Conservation (phyloP, 2,888 invertebrate genomes). For the Automeris io region DNA sequence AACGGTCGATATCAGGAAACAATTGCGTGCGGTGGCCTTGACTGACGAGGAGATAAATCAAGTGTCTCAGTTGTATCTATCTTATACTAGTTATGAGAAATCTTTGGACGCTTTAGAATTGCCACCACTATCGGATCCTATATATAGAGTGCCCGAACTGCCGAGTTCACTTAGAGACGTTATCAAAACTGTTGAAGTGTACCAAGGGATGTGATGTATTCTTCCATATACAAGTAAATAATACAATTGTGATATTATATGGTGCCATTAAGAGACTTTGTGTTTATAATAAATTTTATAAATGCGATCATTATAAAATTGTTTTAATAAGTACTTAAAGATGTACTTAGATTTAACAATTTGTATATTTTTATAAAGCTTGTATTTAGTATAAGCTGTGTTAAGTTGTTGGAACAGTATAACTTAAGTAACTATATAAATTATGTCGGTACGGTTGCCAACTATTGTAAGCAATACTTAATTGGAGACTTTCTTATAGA, state of each 20-base stretch:
- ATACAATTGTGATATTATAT: slow-evolving; percentile 33
- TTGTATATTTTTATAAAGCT: not conserved
- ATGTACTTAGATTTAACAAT: too few species aligned
- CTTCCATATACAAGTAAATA: slow-evolving; percentile 16
- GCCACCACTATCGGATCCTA: slow-evolving; percentile 61
- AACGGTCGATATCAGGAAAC: slow-evolving; percentile 49
- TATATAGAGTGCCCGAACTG: slow-evolving; percentile 55
- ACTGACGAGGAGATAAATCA: slow-evolving; percentile 54
- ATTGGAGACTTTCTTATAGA: too few species aligned
- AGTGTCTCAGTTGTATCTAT: slow-evolving; percentile 53
- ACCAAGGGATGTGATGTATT: slow-evolving; percentile 34
- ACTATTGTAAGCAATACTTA: too few species aligned
- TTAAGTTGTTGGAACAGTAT: not conserved
- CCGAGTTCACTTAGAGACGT: slow-evolving; percentile 46
- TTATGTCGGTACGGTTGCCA: too few species aligned
- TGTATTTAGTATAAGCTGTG: not conserved
- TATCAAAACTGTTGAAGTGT: slow-evolving; percentile 44
- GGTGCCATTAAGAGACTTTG: slow-evolving; percentile 38
- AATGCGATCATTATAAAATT: not conserved
- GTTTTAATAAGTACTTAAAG: not conserved
- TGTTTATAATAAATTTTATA: slow-evolving; percentile 14
- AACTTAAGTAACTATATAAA: not conserved
- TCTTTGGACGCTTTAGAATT: slow-evolving; percentile 45
- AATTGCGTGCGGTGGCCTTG: slow-evolving; percentile 51
- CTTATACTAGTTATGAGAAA: slow-evolving; percentile 53